These are phyloP conservation scores for Metopolophium dirhodum DNA, from an alignment of 1,140 invertebrate genomes.

Conservation along the genomic window DNA sequence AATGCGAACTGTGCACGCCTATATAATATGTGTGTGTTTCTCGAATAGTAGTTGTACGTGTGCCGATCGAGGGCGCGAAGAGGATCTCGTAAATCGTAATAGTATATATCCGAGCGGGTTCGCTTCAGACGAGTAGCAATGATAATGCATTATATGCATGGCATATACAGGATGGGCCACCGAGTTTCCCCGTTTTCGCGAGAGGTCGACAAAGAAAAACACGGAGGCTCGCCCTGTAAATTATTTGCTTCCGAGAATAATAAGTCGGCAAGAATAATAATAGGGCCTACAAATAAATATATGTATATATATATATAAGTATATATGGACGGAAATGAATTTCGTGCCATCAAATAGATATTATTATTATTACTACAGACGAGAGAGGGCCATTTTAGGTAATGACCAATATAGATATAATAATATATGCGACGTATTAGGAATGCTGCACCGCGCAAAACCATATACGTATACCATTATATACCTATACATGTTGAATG, in stretches of 20 bases:
- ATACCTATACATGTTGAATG: background rate
- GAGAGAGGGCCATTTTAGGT: background rate
- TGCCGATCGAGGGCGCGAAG: background rate
- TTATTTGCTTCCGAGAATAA: background rate
- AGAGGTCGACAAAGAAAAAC: background rate
- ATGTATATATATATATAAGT: too few species aligned
- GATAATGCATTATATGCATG: background rate
- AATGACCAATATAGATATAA: background rate
- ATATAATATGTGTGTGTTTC: background rate
- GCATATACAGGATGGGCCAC: background rate
- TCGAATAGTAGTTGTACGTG: background rate
- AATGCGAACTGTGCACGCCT: background rate
- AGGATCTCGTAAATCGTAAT: constrained; percentile 10
- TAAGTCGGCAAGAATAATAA: background rate
- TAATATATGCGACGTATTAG: background rate
- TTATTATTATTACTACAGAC: background rate
- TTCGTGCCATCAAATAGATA: background rate
- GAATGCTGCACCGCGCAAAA: background rate
- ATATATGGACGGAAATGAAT: background rate
- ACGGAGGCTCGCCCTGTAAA: background rate
- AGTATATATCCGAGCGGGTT: background rate
- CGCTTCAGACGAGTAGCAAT: background rate
- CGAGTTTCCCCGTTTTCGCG: background rate
- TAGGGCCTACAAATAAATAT: too few species aligned
- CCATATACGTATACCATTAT: background rate